Conservation (phyloP, 1,140 invertebrate genomes). For the Drusus annulatus region DNA sequence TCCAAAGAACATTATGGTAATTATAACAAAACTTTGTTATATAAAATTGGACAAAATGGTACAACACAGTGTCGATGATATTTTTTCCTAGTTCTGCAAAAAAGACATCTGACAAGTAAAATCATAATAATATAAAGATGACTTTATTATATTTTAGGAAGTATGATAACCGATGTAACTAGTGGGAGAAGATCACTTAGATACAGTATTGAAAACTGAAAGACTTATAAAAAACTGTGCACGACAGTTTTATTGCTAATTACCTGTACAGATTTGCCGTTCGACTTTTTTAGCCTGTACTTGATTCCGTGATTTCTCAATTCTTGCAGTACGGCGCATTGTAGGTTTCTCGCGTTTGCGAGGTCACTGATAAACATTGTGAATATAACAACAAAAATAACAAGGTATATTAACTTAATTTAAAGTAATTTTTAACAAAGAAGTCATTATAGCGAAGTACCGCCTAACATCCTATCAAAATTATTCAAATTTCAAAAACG, state of each 20-base stretch:
- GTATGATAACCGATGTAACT: too few relatives aligned
- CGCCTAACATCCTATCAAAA: conserved; percentile 30
- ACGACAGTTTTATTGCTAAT: not conserved
- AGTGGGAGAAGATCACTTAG: too few relatives aligned
- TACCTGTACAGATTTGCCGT: conserved; percentile 47
- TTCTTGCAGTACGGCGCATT: conserved; percentile 46
- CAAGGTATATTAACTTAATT: not conserved
- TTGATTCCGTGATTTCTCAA: conserved; percentile 49
- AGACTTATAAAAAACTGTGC: too few relatives aligned
- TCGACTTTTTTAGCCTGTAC: conserved; percentile 50
- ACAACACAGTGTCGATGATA: too few relatives aligned
- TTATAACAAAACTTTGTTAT: too few relatives aligned
- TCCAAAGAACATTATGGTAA: too few relatives aligned
- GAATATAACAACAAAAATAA: conserved; percentile 12
- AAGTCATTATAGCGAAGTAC: not conserved
- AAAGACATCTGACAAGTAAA: too few relatives aligned
- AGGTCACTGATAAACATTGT: conserved; percentile 45
- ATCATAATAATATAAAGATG: too few relatives aligned
- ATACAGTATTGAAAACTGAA: too few relatives aligned
- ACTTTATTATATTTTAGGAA: too few relatives aligned
- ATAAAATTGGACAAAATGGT: too few relatives aligned
- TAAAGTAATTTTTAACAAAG: conserved; percentile 7
- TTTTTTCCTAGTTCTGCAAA: too few relatives aligned
- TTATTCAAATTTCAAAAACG: conserved; percentile 40
- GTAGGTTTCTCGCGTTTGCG: conserved; percentile 29